Evolutionary conservation across 1,140 invertebrate species (phyloP), one percentile per base, ranked within the genome.

Genomic region (Lerema accius): DNA sequence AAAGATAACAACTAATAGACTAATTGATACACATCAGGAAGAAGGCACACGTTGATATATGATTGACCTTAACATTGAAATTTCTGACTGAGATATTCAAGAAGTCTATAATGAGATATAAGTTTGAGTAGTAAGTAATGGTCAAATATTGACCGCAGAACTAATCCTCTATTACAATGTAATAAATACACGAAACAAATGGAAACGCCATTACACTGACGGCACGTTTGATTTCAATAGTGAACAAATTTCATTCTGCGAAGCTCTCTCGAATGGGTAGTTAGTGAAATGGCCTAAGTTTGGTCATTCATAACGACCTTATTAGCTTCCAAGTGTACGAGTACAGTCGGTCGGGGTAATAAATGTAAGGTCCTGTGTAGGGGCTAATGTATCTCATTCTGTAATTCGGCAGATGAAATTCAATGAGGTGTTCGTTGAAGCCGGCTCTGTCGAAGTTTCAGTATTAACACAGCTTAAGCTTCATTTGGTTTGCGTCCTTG

Each of bases 401-500:
- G 37, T 58, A 45, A 56, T 58, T 45, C 53, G 13, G 53, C 40
- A 45, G 40, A 35, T 45, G 53, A 58, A 58, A 58, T 58, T 58
- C 53, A 58, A 58, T 45, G 53, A 58, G 53, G 23, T 43, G 40
- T 26, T 58, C 26, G 14, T 39, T 43, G 19, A 56, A 45, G 45
- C 14, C 42, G 53, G 23, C 14, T 45, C 40, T 37, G 35, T 37
- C 53, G 26, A 58, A 58, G 53, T 58, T 58, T 58, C 53, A 45
- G 40, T 58, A 58, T 45, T 58, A 58, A 58, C 40, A 43, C 53
- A 45, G 42, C 53, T 58, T 45, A 58, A 28, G 40, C 23, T 58
- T 58, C 53, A 58, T 58, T 58, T 58, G 42, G 53, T 58, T 40
- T 58, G 51, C 51, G 53, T 32, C 40, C 53, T 58, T 58, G n/a